Base-by-base conservation (phyloP, 2,888 invertebrate species). In the Caenorhabditis doughertyi region DNA sequence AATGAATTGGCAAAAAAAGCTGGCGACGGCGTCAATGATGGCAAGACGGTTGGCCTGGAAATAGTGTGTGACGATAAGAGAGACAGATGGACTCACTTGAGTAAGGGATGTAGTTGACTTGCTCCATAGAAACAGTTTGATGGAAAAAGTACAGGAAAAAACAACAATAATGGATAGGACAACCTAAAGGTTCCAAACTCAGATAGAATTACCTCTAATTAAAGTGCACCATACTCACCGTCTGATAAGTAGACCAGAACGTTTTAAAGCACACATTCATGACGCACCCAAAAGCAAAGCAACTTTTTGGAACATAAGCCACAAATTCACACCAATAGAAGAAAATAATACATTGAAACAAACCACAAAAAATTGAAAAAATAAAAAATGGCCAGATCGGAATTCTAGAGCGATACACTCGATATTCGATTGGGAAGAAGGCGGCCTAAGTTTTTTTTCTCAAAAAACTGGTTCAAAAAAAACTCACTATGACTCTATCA, bases 251-350 rank as follows among this genome's bases (percentile, higher is more conserved):
- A 0, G 67, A 67, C 76, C 76, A 76, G 44, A 76, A 76, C 3
- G 27, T 58, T 16, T 68, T 76, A 51, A 56, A 76, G 25, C 76
- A 76, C 2, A 8, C 3, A 32, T 76, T 76, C 76, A 76, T 76
- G 9, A 68, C 60, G 32, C 76, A 76, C 16, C 76, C 76, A 16
- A 76, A 16, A 1, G 76, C 76, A 9, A 76, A 35, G 27, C 76
- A 76, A 23, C 51, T 68, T 16, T 67, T 51, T 0, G 76, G 76
- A 16, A 76, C 51, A 13, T 29, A 67, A n/a, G 68, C 68, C 3
- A 60, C 39, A 21, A 67, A 76, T 39, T 76, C 76, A n/a, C 76
- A 76, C 39, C 76, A 76, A 25, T 76, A 76, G 60, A 76, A 76
- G 32, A 76, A 76, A 11, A 76, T 23, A 23, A 60, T 58, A 11